A percentile compares a stretch with the other conserved stretches of the same genome.
These are phyloP conservation scores for Smithornis capensis DNA, from an alignment of 2,113 vertebrate species.

Conservation along the genomic window DNA sequence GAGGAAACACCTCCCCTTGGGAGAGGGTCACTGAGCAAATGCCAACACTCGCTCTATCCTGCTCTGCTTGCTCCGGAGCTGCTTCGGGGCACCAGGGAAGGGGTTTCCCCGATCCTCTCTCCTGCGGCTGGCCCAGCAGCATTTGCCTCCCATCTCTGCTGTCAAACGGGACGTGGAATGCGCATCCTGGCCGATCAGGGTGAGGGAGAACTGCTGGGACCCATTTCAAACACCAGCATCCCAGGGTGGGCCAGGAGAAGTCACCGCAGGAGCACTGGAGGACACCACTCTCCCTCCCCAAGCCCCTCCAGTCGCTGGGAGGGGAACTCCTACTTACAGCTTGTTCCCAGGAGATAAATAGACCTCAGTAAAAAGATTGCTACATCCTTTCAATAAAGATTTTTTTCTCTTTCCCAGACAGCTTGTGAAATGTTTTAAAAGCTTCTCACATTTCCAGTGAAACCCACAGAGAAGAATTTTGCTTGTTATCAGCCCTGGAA, in stretches of 20 bases:
- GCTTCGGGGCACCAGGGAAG: background rate
- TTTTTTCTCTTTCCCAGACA: constrained; percentile 79
- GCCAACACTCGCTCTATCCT: background rate
- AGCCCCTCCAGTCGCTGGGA: constrained; percentile 23
- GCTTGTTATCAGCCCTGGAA: constrained; percentile 83
- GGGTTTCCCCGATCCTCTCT: background rate
- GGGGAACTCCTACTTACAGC: constrained; percentile 75
- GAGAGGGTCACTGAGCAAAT: background rate
- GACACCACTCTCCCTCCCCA: background rate
- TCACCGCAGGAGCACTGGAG: background rate
- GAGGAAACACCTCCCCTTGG: background rate
- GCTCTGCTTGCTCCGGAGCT: background rate
- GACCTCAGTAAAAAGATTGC: constrained; percentile 79
- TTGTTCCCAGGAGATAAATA: constrained; percentile 78
- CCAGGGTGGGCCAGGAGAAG: background rate
- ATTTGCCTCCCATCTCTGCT: background rate
- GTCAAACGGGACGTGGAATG: rapidly evolving
- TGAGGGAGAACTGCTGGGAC: background rate
- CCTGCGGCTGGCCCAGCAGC: background rate
- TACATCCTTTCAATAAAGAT: constrained; percentile 85
- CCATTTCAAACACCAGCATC: background rate
- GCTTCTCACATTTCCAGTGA: constrained; percentile 82
- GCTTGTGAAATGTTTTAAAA: constrained; percentile 84
- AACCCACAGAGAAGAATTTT: constrained; percentile 80
- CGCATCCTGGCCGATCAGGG: rapidly evolving